Base-by-base conservation (phyloP, 2,113 vertebrate species). In the Trematomus loennbergii region DNA sequence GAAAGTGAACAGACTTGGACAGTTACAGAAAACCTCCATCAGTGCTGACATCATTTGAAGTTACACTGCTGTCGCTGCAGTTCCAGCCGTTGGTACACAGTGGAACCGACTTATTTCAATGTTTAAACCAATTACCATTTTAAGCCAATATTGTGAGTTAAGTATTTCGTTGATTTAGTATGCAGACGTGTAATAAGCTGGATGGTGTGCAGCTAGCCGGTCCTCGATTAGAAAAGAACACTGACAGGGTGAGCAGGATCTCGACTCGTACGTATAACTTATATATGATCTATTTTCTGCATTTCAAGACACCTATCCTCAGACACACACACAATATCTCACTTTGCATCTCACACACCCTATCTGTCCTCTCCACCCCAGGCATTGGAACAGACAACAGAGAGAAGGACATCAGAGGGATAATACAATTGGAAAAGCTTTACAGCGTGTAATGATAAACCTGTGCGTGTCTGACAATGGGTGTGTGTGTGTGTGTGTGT, bases 371-470 rank as follows among this genome's bases (percentile, higher is more conserved):
- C 88, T 89, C 59, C 88, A 91, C 92, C 88, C 87, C 48, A 64
- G 92, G 92, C 92, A 91, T 85, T 92, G 93, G 91, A 93, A 92
- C 88, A 91, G 87, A 93, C 91, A 93, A 93, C 89, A 91, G 88
- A 94, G 92, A 88, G 77, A 89, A 85, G 93, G 91, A 94, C 91
- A 95, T 94, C 92, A 94, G 91, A 95, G 90, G 92, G 93, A 94
- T 94, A 95, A 96, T 95, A 93, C 83, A 93, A 95, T 95, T 95
- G 92, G 90, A 94, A 90, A 92, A 94, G 94, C 94, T 95, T 95
- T 94, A 94, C 94, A 93, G 94, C 88, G 87, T 93, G 91, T 95
- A 95, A 95, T 95, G 94, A 95, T 94, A 95, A 95, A 94, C 92
- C 94, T 95, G 91, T 86, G 84, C 60, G 61, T 90, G 82, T 84